Conservation (phyloP, 2,113 vertebrate species). For the Cinclus mexicanus region DNA sequence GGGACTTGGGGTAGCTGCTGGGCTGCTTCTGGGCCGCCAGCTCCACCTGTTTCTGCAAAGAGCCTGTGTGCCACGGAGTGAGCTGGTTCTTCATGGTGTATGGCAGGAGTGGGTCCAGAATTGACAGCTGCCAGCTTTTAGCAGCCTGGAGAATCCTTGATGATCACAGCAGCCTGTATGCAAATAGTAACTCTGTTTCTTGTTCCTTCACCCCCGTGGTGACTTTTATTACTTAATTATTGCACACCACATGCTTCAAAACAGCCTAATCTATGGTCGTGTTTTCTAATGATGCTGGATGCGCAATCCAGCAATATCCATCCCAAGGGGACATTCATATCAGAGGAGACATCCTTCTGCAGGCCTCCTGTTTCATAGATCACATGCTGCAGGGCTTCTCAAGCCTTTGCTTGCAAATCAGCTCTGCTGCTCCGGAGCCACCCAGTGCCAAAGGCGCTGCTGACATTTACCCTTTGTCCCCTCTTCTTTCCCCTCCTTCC, state of each 20-base stretch:
- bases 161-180: slow-evolving; percentile 31
- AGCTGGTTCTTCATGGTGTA: not conserved
- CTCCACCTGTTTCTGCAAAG: not conserved
- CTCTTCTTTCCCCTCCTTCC: not conserved
- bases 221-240: slow-evolving; percentile 99
- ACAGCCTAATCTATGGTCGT: slow-evolving; percentile 76
- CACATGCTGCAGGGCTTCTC: slow-evolving; percentile 48
- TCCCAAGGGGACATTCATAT: slow-evolving; percentile 68
- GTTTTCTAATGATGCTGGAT: slow-evolving; percentile 74
- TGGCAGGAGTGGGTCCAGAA: not conserved
- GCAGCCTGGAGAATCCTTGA: not conserved
- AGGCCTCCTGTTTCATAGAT: slow-evolving; percentile 31
- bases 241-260: slow-evolving; percentile 84
- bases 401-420: slow-evolving; percentile 35
- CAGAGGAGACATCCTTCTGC: slow-evolving; percentile 54
- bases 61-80: accelerated
- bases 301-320: slow-evolving; percentile 51
- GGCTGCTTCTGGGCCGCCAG: not conserved
- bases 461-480: not conserved
- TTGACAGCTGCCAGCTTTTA: not conserved
- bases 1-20: not conserved
- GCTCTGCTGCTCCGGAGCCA: not conserved
- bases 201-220: slow-evolving; percentile 76
- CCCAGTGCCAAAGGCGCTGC: not conserved
- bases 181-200: slow-evolving; percentile 71